Evolutionary conservation across 2,888 invertebrate genomes (phyloP).

Genomic region (Exocentrus adspersus): DNA sequence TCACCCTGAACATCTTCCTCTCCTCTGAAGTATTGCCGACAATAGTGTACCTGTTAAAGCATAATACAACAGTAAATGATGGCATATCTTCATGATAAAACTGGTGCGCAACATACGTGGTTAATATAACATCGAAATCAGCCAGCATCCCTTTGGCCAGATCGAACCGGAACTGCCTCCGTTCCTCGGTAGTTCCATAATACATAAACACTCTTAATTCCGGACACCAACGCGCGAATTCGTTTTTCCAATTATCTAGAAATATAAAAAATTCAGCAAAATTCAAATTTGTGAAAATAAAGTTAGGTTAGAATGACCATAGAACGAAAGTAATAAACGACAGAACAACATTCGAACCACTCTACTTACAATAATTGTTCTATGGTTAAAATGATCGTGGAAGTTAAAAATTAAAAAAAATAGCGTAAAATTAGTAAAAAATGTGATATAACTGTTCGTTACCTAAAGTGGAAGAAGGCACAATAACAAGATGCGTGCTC

Average conservation of each 20-base stretch:
- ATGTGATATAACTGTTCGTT: too few species aligned
- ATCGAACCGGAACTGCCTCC: conserved; percentile 78
- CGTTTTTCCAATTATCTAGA: conserved; percentile 85
- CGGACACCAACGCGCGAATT: conserved; percentile 83
- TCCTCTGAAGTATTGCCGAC: conserved; percentile 88
- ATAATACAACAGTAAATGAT: too few species aligned
- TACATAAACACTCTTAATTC: conserved; percentile 83
- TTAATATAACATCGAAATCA: conserved; percentile 85
- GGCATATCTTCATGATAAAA: not conserved
- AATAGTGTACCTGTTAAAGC: conserved; percentile 73
- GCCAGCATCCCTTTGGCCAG: conserved; percentile 78
- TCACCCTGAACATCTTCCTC: conserved; percentile 89
- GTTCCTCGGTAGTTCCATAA: conserved; percentile 88
- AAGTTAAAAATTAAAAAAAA: too few species aligned
- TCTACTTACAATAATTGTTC: too few species aligned
- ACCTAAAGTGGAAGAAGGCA: conserved; percentile 96
- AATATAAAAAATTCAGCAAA: too few species aligned
- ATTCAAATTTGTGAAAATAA: too few species aligned
- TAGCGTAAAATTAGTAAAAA: too few species aligned
- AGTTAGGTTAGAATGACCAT: too few species aligned
- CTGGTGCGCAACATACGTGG: conserved; percentile 76
- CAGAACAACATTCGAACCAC: too few species aligned
- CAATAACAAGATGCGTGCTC: conserved; percentile 91
- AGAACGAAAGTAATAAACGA: too few species aligned
- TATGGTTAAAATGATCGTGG: too few species aligned